Evolutionary conservation across 1,140 invertebrate genomes (phyloP).

Genomic region (Idris sp.): DNA sequence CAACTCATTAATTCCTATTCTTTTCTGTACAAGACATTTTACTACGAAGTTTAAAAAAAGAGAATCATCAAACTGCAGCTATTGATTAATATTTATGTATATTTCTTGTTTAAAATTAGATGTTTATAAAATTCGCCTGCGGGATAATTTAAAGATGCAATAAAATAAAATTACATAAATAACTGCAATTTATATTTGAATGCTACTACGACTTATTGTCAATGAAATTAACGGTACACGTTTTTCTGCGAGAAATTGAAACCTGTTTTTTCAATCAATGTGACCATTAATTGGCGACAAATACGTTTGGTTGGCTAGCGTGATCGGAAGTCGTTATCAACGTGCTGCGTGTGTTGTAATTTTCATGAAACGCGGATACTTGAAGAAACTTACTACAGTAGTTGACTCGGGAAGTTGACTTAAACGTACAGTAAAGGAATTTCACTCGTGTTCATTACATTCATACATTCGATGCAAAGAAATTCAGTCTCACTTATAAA

Average conservation of each 20-base stretch:
- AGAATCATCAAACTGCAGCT: too few relatives aligned
- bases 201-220: slow-evolving; percentile 38
- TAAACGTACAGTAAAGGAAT: slow-evolving; percentile 33
- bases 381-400: slow-evolving; percentile 48
- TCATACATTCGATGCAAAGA: slow-evolving; percentile 33
- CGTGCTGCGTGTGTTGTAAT: slow-evolving; percentile 49
- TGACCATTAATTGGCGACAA: slow-evolving; percentile 60
- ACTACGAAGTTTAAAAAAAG: too few relatives aligned
- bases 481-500: slow-evolving; percentile 34
- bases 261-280: slow-evolving; percentile 58
- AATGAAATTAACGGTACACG: slow-evolving; percentile 27
- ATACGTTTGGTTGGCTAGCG: slow-evolving; percentile 44
- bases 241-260: slow-evolving; percentile 45
- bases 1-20: too few relatives aligned
- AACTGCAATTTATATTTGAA: slow-evolving; percentile 8
- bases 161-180: too few relatives aligned
- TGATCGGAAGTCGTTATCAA: slow-evolving; percentile 59
- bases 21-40: too few relatives aligned
- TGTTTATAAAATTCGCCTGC: too few relatives aligned
- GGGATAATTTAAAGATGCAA: too few relatives aligned
- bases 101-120: background rate
- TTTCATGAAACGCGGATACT: slow-evolving; percentile 59
- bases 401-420: slow-evolving; percentile 49
- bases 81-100: too few relatives aligned
- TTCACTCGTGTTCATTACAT: slow-evolving; percentile 39